Evolutionary conservation across 2,797 vertebrate species (phyloP), one percentile per base, ranked within the genome.

Genomic region (Acanthornis magna): DNA sequence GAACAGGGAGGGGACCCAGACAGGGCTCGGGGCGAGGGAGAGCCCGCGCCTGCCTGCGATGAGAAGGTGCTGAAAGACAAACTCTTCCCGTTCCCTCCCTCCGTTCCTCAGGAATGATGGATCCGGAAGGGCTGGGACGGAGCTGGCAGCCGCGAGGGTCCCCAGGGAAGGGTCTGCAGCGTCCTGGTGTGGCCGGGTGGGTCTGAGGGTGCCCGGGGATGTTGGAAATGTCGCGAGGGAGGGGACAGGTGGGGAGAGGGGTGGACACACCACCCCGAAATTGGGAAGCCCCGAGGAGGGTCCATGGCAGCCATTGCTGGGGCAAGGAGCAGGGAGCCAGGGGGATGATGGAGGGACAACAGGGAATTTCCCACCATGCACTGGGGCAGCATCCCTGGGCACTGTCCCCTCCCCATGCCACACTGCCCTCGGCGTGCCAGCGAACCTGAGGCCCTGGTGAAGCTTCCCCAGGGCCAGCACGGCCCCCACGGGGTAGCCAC

Each of bases 1-100:
- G 92, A 96, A 96, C 78, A 89, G 94, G 95, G 95, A 95, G 94
- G 94, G 88, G 90, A 96, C 82, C 93, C 92, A 94, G 95, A 93
- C 94, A 87, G 67, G 82, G 95, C 94, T 82, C 34, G 63, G 75
- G 92, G 94, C 92, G 18, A 85, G 79, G 95, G 95, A 17, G 90
- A 93, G 92, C 88, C 94, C 23, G 34, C 7, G 26, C 85, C 95
- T 91, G 62, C 78, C 81, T 20, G 71, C 27, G 29, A 96, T 96
- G 95, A 96, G 88, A 95, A 95, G 85, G 95, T 68, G 95, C 92
- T 95, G 95, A 96, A 85, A 96, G 94, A 94, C 22, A 2, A 81
- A 71, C 50, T 58, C 50, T 74, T 71, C 53, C 74, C 66, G 2
- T 20, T 88, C 70, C 87, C 84, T 94, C 79, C 91, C 81, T 61